Base-by-base conservation (phyloP, 2,888 invertebrate genomes). In the Leptopilina syphax region DNA sequence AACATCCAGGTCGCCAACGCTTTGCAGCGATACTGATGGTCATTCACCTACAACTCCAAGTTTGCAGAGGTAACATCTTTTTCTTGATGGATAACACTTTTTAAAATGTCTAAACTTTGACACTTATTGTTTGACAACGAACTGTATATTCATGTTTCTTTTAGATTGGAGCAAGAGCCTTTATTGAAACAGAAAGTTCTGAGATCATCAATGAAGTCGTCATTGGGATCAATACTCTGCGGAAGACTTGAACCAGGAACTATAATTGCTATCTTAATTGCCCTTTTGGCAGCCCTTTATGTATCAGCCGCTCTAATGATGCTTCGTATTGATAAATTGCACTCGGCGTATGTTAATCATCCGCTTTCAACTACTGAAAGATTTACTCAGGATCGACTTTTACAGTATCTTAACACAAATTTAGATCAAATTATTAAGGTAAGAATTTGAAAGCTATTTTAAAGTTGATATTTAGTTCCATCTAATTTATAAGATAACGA, bases 381-480 rank as follows among this genome's bases (percentile, higher is more conserved):
- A 70, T 89, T 90, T 73, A 90, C 90, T 5, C 89, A 91, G 67
- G 89, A 91, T 84, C 89, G 88, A 65, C 86, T 91, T 34, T 81
- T 91, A 83, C 90, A 90, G 77, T 91, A 91, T 93, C 94, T 97
- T 83, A 95, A 95, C 88, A 94, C 95, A 84, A 96, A 97, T 93
- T 93, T 97, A 86, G 94, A 96, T 91, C 95, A 97, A 92, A 96
- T 97, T 87, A 95, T 96, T 82, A 96, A 96, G 95, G 97, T 96
- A 91, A 90, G 88, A 13, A 47, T 18, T 18, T 18, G 18, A 18
- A 18, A 18, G 18, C 18, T 18, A 18, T 18, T 18, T 18, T 18
- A 18, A 18, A 18, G 18, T 18, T 18, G 18, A 18, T 18, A 18
- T 18, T 18, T 18, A 18, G 18, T 18, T 18, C 18, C 18, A 18